Evolutionary conservation across 2,888 invertebrate genomes (phyloP), one percentile per base, ranked within the genome.

Genomic region (Erebia ligea): DNA sequence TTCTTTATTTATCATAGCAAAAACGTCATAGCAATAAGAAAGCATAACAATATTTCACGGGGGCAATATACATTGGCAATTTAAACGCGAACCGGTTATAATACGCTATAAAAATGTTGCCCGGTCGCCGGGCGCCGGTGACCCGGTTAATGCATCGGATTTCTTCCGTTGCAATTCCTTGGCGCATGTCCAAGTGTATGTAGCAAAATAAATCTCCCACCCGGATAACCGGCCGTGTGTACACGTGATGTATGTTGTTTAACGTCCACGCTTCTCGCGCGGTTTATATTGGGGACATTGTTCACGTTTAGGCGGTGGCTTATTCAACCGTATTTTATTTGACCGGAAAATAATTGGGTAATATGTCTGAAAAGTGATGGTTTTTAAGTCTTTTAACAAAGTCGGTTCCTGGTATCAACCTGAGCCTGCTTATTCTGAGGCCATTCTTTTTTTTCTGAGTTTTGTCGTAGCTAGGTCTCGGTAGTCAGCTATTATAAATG

Each of bases 61-160:
- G n/a, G 19, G 54, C 19, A 45, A 66, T 21, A 21, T 10, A 45
- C 11, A 66, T 57, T 67, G 58, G 58, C 1, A 70, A 70, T 73
- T 68, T 68, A 40, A 70, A 65, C 64, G 48, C 57, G 67, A 19
- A 65, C 42, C 56, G 56, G 34, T 62, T 50, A 67, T 74, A 71
- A 73, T 74, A 71, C 69, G 72, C 69, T 70, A 73, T 71, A 75
- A 76, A 71, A 68, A 56, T 74, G 69, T 65, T 52, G 61, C n/a
- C 56, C 71, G 67, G 57, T 62, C 48, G 58, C 64, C 48, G 50
- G 68, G 63, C 71, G 65, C 67, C 75, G 69, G 73, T 74, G 74
- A 75, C 75, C 76, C 75, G 74, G 75, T 72, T 75, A 72, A 59
- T 59, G 61, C 61, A 57, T 48, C 63, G 62, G 62, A 65, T 70